Conservation (phyloP, 1,140 invertebrate species). For the Drosophila dunni region DNA sequence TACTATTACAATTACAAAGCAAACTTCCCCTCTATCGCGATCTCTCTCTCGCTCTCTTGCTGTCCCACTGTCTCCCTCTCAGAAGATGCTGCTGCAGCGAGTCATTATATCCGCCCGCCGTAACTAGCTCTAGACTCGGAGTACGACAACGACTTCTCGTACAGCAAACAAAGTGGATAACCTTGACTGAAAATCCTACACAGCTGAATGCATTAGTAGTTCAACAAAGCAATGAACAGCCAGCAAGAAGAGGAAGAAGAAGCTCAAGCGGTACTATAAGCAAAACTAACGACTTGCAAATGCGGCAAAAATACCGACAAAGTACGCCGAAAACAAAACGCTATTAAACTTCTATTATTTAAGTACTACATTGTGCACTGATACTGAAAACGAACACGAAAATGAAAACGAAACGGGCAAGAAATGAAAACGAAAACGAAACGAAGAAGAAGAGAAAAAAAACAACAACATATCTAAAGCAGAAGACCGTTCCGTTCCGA, state of each 20-base stretch:
- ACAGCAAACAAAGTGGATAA: constrained; percentile 73
- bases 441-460: constrained; percentile 14
- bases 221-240: constrained; percentile 56
- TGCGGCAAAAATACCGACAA: constrained; percentile 57
- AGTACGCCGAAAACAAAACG: constrained; percentile 67
- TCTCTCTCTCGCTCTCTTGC: no score
- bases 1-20: constrained; percentile 61
- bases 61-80: constrained; percentile 40
- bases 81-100: constrained; percentile 61
- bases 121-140: constrained; percentile 12
- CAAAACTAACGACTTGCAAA: constrained; percentile 67
- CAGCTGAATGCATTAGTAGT: constrained; percentile 84
- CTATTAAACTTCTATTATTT: constrained; percentile 84
- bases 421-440: constrained; percentile 22
- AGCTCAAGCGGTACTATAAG: constrained; percentile 20
- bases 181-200: constrained; percentile 84
- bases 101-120: constrained; percentile 80
- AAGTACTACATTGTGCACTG: constrained; percentile 82
- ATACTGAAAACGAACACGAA: constrained; percentile 64
- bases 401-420: constrained; percentile 56
- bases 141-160: neutral
- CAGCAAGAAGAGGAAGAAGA: constrained; percentile 28
- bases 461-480: constrained; percentile 21
- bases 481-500: constrained; percentile 27
- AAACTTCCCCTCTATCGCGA: constrained; percentile 64